phyloP scores from a whole-genome alignment of 2,888 invertebrate species.

The Philereme transversata region DNA sequence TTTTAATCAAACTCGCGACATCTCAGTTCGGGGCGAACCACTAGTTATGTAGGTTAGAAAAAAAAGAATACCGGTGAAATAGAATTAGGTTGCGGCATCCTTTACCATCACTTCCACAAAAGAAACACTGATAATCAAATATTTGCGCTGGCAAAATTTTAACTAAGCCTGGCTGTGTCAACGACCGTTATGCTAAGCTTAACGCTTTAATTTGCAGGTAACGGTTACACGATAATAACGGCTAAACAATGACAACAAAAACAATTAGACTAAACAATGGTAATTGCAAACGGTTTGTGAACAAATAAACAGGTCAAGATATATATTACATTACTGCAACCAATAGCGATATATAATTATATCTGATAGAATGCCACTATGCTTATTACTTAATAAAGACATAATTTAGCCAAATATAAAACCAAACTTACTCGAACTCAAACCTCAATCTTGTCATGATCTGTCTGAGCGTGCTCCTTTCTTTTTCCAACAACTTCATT shows the following conservation, averaged over 20 bases:
- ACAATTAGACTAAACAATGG: slow-evolving; percentile 13
- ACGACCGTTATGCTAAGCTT: slow-evolving; percentile 20
- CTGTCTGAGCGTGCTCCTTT: slow-evolving; percentile 50
- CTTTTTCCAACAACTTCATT: slow-evolving; percentile 58
- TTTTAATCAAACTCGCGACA: too few relatives aligned
- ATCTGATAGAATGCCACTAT: not conserved
- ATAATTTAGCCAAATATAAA: not conserved
- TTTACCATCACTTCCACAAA: slow-evolving; percentile 7
- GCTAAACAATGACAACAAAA: too few relatives aligned
- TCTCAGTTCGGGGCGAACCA: too few relatives aligned
- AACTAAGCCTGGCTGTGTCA: slow-evolving; percentile 7
- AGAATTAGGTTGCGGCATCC: not conserved
- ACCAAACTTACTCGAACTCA: slow-evolving; percentile 24
- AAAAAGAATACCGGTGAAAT: too few relatives aligned
- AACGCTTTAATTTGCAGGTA: slow-evolving; percentile 12
- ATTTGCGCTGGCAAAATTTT: slow-evolving; percentile 14
- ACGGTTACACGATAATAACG: slow-evolving; percentile 14
- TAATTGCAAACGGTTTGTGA: slow-evolving; percentile 11
- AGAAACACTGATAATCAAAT: slow-evolving; percentile 6
- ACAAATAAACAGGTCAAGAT: slow-evolving; percentile 1
- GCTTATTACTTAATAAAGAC: too few relatives aligned
- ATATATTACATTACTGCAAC: too few relatives aligned
- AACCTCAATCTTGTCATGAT: slow-evolving; percentile 56
- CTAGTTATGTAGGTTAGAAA: too few relatives aligned
- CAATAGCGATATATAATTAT: not conserved